Base-by-base conservation (phyloP, 2,888 invertebrate genomes). In the Mythimna loreyi region DNA sequence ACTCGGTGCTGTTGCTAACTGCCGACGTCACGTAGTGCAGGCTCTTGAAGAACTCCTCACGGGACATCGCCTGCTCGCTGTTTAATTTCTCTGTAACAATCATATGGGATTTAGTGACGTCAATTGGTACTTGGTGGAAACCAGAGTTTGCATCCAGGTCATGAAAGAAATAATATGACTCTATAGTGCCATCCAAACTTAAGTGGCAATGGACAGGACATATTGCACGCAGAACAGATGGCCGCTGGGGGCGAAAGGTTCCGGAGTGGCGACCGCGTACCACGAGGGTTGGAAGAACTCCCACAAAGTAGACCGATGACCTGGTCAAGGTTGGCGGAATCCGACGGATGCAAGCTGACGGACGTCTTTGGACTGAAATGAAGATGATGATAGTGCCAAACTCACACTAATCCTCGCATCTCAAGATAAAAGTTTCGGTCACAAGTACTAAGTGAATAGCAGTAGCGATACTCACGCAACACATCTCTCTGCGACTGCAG, bases 11-110 rank as follows among this genome's bases (percentile, higher is more conserved):
- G 76, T 87, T 90, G 76, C 86, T 86, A 5, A 92, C 90, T 0
- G 93, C 91, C 0, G 90, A 77, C 3, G 89, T 84, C 3, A 92
- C 81, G 70, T 88, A 90, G 49, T 85, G 79, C 56, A 94, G 80
- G 2, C 88, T 84, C 45, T 86, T 82, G 49, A 84, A 70, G 69
- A 93, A 91, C 73, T 93, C 88, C 13, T 86, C 85, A 0, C 89
- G 90, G 0, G 90, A 82, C 88, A 92, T 88, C 0, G 86, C 72
- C 56, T 89, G 81, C 0, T 92, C 90, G 36, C 78, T 89, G 65
- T 88, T 87, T 30, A 94, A 77, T 62, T 92, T 92, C 5, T 91
- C 94, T 94, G 82, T 0, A 78, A 77, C 47, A 63, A 61, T 19
- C 64, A 50, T 45, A 28, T 1, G 21, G 53, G 33, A 28, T n/a